Evolutionary conservation across 1,140 invertebrate species (phyloP).

Genomic region (Drosophila santomea): DNA sequence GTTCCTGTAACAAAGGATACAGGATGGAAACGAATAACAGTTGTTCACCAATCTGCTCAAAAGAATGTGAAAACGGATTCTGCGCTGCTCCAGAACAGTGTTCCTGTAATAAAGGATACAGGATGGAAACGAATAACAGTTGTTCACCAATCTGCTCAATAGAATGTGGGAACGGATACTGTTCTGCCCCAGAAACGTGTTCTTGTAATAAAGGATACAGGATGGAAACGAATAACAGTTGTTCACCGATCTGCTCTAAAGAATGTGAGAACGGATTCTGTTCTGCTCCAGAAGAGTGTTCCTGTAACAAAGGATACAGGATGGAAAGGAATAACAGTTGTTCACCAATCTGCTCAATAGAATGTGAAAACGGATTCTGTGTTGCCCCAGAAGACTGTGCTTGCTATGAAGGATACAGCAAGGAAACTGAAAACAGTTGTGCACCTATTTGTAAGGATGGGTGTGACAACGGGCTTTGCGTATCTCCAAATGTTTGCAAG

Average conservation of each 20-base stretch:
- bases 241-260: slow-evolving; percentile 4
- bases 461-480: slow-evolving; percentile 21
- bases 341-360: slow-evolving; percentile 5
- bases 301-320: background rate
- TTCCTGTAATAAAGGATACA: slow-evolving; percentile 3
- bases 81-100: slow-evolving; percentile 17
- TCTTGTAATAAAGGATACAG: slow-evolving; percentile 14
- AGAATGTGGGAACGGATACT: background rate
- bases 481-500: slow-evolving; percentile 3
- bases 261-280: slow-evolving; percentile 35
- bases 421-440: background rate
- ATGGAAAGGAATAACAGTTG: background rate
- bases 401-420: background rate
- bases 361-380: slow-evolving; percentile 20
- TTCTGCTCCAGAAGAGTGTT: background rate
- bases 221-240: slow-evolving; percentile 3
- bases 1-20: slow-evolving; percentile 6
- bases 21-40: background rate
- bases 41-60: slow-evolving; percentile 7
- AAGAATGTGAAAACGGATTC: slow-evolving; percentile 19
- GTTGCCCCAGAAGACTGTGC: slow-evolving; percentile 15
- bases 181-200: slow-evolving; percentile 1
- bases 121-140: slow-evolving; percentile 9
- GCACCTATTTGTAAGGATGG: background rate
- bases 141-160: background rate